Base-by-base conservation (phyloP, 1,140 invertebrate genomes). In the Drosophila arizonae region DNA sequence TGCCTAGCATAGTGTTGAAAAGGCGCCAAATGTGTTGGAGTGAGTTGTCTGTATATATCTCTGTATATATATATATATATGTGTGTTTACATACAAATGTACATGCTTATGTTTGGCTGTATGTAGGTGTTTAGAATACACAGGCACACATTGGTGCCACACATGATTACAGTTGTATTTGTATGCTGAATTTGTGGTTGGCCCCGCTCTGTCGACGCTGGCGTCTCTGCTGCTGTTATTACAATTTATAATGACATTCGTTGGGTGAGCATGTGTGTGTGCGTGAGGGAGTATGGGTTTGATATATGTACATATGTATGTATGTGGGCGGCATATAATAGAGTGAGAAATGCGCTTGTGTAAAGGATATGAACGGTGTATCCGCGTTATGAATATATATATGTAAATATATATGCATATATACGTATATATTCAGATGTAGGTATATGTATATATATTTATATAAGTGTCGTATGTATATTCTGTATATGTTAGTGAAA, bases 221-320 rank as follows among this genome's bases (percentile, higher is more conserved):
- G 64, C 84, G 79, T 77, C 74, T 61, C 84, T 89, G 84, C 70
- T 65, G 54, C 70, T 88, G 85, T 86, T 89, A 89, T 89, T 90
- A 89, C 85, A 89, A 89, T 89, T 89, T 89, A 89, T 89, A 89
- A 89, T 89, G 86, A 89, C 86, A 85, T 89, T 90, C 72, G 64
- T 58, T 68, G 69, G 66, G 39, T 63, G 51, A 55, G 41, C 52
- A 56, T 54, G 43, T 63, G 21, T 45, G 36, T 9, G 33, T 65
- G 69, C 68, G 41, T 21, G 33, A 46, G 33, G 1, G 33, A 69
- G 33, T 52, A 11, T 78, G 48, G 64, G 45, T 74, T 52, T 55
- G 51, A 26, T 72, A 28, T 52, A 28, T 77, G 48, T 67, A 39
- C 72, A 24, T 24, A 24, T 50, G 60, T 51, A 54, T 33, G 30